Base-by-base conservation (phyloP, 1,140 invertebrate genomes). In the Protaetia brevitarsis region DNA sequence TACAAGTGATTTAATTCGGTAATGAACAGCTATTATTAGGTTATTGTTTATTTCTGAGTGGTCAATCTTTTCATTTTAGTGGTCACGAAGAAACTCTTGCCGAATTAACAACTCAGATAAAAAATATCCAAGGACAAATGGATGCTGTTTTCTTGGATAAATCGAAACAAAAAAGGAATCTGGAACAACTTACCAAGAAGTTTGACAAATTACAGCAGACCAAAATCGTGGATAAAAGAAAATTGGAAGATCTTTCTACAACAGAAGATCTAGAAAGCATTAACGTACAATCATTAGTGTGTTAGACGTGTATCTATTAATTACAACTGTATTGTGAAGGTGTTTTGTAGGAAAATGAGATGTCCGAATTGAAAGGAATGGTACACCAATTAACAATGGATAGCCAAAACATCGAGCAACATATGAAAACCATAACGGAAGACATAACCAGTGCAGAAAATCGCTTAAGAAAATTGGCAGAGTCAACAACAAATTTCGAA, bases 1-100 rank as follows among this genome's bases (percentile, higher is more conserved):
- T 69, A 84, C 84, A 0, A 79, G 78, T 30, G 86, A 89, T 67
- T 78, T 82, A 16, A 85, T 85, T 36, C 77, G 74, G 41, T 51
- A 51, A 4, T 21, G 2, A 21, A 51, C 3, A 51, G 11, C 21
- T 51, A 19, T 21, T 1, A 23, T 51, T 23, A 7, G n/a, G 1
- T 51, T 23, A 10, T 2, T 36, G 11, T 36, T 36, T 51, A 2
- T 21, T 51, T 0, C 26, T 23, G n/a, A n/a, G 26, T 23, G 41
- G 3, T 16, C 26, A 51, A 23, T 0, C 11, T n/a, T n/a, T 19
- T 51, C 26, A 36, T n/a, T n/a, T n/a, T 8, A 51, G 41, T 2
- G 41, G 41, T 21, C 11, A 19, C 16, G 41, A 66, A 58, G 57
- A 59, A 29, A 29, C 26, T 13, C 57, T 59, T 1, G 13, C 11